Base-by-base conservation (phyloP, 2,888 invertebrate genomes). In the Epsilonema sp. region DNA sequence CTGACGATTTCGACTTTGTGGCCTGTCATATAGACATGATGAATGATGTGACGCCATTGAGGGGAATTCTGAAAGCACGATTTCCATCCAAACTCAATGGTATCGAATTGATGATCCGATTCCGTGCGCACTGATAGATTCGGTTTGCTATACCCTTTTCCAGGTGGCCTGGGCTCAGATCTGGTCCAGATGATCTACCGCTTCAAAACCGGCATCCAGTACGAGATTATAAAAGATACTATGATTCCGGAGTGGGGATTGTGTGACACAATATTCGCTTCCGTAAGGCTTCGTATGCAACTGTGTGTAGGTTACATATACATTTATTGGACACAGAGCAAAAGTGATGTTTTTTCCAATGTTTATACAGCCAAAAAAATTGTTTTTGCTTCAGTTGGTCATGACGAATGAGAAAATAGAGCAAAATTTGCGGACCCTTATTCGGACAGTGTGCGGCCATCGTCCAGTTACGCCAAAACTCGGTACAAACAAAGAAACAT, bases 21-120 rank as follows among this genome's bases (percentile, higher is more conserved):
- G 69, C 86, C 16, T 80, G 82, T 0, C 82, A 85, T 69, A 78
- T 81, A 0, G 77, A 79, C 60, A 79, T 85, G 51, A 64, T 83
- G 43, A 75, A 80, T 0, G 84, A 85, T 45, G 61, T 86, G 36
- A 75, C 80, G 1, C 71, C 75, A 0, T 70, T 86, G 48, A 73
- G 82, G 52, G 85, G 84, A 1, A 61, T 85, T 40, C 70, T 86
- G 73, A 82, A 79, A 58, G 75, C 70, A 51, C 76, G 75, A 56
- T 83, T 82, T 65, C 86, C 86, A 0, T 78, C 73, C 42, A 48
- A 56, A 22, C 57, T 57, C 49, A 57, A 54, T 51, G 65, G 66
- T 65, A 31, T 37, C 53, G 23, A n/a, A n/a, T n/a, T n/a, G 31
- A 21, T 43, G 16, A 37, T 37, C 51, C 22, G 5, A 21, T 13